A percentile compares a stretch with the other conserved stretches of the same genome.
Evolutionary conservation across 2,113 vertebrate species (phyloP).

Genomic region (Serinus canaria): DNA sequence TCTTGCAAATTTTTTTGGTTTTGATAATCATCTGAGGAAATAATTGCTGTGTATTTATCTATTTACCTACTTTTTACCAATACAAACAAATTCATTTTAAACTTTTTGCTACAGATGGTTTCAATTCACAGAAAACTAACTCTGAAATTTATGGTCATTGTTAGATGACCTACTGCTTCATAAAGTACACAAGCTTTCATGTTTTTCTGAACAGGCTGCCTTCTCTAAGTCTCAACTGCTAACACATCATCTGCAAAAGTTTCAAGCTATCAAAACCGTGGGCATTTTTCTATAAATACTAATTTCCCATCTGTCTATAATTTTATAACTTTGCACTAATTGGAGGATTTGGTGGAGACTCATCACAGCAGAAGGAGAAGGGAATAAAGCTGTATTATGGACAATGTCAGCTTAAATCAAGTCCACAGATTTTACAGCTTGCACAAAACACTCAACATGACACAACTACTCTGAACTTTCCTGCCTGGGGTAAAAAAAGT

Average conservation of each 20-base stretch:
- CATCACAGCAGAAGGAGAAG: not conserved
- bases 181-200: not conserved
- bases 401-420: not conserved
- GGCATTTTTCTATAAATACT: constrained; percentile 22
- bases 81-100: not conserved
- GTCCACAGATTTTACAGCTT: not conserved
- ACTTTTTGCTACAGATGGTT: not conserved
- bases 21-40: not conserved
- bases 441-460: not conserved
- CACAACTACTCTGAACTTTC: not conserved
- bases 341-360: not conserved
- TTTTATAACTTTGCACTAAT: not conserved
- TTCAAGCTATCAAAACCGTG: not conserved
- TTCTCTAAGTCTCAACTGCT: not conserved
- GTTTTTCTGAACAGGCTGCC: not conserved
- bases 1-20: not conserved
- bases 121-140: not conserved
- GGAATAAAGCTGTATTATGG: not conserved
- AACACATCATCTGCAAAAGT: not conserved
- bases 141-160: not conserved
- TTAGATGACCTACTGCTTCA: not conserved
- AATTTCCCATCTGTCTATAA: not conserved
- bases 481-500: not conserved
- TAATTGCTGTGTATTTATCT: not conserved
- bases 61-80: not conserved